Conservation (phyloP, 2,113 vertebrate species). For the Dermatemys mawii region DNA sequence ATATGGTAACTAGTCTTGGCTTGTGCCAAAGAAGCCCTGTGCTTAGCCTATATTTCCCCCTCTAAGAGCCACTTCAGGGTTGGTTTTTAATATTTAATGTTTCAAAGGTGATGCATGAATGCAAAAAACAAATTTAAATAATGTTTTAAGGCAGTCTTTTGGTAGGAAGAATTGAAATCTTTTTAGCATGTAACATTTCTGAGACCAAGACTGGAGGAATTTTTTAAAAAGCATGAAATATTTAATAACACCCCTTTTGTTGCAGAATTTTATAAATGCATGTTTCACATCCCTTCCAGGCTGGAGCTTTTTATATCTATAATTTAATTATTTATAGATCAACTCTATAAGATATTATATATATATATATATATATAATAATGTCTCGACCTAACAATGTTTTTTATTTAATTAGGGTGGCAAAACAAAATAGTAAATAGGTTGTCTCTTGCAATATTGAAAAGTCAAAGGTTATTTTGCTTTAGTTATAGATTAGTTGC, state of each 20-base stretch:
- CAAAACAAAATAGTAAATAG: not conserved
- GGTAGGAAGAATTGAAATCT: constrained; percentile 21
- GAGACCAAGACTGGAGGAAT: not conserved
- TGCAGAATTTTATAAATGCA: not conserved
- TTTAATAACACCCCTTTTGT: not conserved
- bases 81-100: constrained; percentile 48
- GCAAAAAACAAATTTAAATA: constrained; percentile 47
- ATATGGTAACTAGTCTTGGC: constrained; percentile 20
- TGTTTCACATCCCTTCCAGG: not conserved
- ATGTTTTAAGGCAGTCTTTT: constrained; percentile 26
- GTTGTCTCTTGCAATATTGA: constrained; percentile 9
- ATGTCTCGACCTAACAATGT: no score
- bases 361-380: no score
- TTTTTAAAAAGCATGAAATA: constrained; percentile 22
- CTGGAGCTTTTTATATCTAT: not conserved
- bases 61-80: not conserved
- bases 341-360: no score
- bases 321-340: no score
- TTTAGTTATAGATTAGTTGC: not conserved
- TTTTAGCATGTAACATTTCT: not conserved
- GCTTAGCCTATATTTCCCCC: no score
- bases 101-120: constrained; percentile 17
- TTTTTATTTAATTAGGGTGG: constrained; percentile 1
- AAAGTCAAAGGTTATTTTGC: not conserved
- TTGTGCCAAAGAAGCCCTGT: not conserved